Evolutionary conservation across 2,888 invertebrate genomes (phyloP).

Genomic region (Aphidoletes aphidimyza): DNA sequence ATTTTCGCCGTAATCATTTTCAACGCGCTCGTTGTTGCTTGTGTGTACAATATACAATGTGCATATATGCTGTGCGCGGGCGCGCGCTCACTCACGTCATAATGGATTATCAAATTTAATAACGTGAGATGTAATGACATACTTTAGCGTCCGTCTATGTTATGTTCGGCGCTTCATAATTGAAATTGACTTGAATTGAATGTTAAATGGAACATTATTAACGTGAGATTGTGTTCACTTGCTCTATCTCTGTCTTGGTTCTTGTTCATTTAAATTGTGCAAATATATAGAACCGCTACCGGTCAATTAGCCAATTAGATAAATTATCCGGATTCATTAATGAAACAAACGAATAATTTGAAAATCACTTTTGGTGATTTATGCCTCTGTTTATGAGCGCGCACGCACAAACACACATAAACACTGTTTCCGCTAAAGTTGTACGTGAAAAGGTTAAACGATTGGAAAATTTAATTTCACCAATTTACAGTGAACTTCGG

Average conservation of each 20-base stretch:
- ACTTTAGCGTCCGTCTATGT: conserved; percentile 2
- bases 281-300: neutral
- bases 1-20: neutral
- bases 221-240: neutral
- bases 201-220: conserved; percentile 29
- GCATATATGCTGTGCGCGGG: too few relatives aligned
- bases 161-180: conserved; percentile 41
- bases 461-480: neutral
- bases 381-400: too few relatives aligned
- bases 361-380: conserved; percentile 8
- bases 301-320: conserved; percentile 34
- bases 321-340: conserved; percentile 39
- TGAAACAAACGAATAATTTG: neutral
- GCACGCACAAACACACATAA: too few relatives aligned
- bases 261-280: neutral
- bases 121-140: conserved; percentile 49
- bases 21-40: neutral
- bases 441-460: neutral
- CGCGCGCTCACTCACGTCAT: too few relatives aligned
- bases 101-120: conserved; percentile 50
- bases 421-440: neutral
- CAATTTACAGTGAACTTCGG: neutral
- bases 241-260: neutral
- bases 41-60: neutral
- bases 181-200: neutral